Conservation (phyloP, 2,113 vertebrate species). For the Dasyurus viverrinus region DNA sequence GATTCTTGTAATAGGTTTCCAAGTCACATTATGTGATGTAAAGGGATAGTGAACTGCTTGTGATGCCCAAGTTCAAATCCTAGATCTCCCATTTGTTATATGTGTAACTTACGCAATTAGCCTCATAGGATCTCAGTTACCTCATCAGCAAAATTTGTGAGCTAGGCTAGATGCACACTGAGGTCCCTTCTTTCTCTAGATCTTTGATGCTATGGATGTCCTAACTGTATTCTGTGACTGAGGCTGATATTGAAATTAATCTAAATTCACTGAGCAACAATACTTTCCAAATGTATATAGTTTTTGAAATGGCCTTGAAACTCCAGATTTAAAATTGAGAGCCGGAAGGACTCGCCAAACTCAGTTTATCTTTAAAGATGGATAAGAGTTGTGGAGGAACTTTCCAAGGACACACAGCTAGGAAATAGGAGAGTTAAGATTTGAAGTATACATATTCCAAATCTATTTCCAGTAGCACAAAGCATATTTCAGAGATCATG, state of each 20-base stretch:
- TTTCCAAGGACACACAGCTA: background rate
- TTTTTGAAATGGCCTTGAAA: background rate
- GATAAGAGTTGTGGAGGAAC: background rate
- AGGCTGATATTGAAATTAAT: constrained; percentile 16
- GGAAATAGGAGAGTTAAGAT: background rate
- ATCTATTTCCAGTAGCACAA: background rate
- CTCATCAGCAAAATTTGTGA: background rate
- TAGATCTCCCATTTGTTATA: background rate
- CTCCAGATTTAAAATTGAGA: background rate
- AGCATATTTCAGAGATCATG: background rate
- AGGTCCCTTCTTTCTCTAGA: background rate
- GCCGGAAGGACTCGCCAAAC: background rate
- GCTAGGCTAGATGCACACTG: background rate
- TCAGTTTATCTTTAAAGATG: background rate
- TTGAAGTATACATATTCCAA: background rate
- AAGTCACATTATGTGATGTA: background rate
- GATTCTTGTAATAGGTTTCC: background rate
- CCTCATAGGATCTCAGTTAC: background rate
- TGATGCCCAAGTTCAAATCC: background rate
- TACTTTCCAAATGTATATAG: background rate
- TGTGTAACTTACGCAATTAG: background rate
- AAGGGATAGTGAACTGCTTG: background rate
- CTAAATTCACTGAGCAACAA: background rate
- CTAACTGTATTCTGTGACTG: background rate
- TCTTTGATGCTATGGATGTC: background rate